Evolutionary conservation across 2,888 invertebrate genomes (phyloP), one percentile per base, ranked within the genome.

Genomic region (Drosophila anomelani): DNA sequence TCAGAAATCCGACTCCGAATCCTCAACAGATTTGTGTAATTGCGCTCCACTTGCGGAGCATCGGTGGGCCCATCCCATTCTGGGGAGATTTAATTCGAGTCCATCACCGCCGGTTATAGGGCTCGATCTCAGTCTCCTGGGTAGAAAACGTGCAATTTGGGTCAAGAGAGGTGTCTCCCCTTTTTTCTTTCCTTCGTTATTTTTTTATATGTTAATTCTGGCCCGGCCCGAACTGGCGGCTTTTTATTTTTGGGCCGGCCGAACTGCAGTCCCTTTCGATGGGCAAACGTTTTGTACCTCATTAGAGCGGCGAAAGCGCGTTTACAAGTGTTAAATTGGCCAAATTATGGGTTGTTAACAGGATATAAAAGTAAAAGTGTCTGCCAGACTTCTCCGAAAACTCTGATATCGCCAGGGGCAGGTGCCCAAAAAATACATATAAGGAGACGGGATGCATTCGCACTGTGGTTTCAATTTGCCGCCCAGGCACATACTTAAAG

Each of bases 291-390:
- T 89, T 90, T 80, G 88, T 81, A 85, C 82, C 84, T 85, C 81
- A 89, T 89, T 90, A 88, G 89, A 87, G 72, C 81, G 79, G 88
- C 81, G 85, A 85, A 89, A 88, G 85, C 89, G 83, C 79, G 75
- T 87, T 85, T 85, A 81, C 80, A 87, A 90, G 88, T 89, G 88
- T 87, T 89, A 89, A 89, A 89, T 88, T 88, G 90, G 72, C 76
- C 80, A 87, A 87, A 89, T 90, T 89, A 80, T 36, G 70, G 87
- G 87, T 84, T 85, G 84, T 85, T 85, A 85, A 88, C 84, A 88
- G 88, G 88, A 88, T 85, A 88, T 79, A 85, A 88, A 85, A 85
- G 84, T 85, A 85, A 85, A 85, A 85, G 84, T 85, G 84, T 88
- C 78, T 69, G 70, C 41, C 46, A 53, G 41, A 41, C 38, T 34